These are phyloP conservation scores for Falco peregrinus DNA, from an alignment of 2,797 vertebrate genomes.

Conservation along the genomic window DNA sequence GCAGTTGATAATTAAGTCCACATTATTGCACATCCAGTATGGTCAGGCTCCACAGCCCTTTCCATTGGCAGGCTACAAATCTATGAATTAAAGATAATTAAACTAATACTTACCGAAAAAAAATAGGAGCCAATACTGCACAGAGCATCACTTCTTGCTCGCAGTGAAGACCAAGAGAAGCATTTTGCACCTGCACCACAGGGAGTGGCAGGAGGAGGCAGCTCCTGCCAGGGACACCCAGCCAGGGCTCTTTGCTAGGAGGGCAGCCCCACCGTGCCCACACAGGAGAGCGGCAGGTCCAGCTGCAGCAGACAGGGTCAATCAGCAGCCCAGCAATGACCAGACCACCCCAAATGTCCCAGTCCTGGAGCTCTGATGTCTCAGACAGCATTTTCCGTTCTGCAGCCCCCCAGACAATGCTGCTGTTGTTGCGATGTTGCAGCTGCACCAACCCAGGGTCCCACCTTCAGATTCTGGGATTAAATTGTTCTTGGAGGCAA, in stretches of 20 bases:
- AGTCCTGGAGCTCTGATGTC: background rate
- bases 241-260: background rate
- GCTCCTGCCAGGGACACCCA: background rate
- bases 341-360: background rate
- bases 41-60: background rate
- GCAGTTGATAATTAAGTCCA: background rate
- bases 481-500: background rate
- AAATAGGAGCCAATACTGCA: background rate
- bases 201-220: background rate
- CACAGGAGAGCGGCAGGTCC: background rate
- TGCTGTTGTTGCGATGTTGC: accelerated
- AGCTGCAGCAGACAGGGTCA: background rate
- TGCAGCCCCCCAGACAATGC: background rate
- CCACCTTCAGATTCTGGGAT: background rate
- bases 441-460: background rate
- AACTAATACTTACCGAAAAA: background rate
- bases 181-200: accelerated
- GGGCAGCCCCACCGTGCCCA: background rate
- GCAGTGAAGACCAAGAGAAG: background rate
- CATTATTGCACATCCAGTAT: background rate
- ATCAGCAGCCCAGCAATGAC: background rate
- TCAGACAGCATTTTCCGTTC: background rate
- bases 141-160: background rate
- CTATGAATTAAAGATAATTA: background rate
- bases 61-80: background rate